phyloP scores from a whole-genome alignment of 1,140 invertebrate genomes.

The Dendroctonus valens region DNA sequence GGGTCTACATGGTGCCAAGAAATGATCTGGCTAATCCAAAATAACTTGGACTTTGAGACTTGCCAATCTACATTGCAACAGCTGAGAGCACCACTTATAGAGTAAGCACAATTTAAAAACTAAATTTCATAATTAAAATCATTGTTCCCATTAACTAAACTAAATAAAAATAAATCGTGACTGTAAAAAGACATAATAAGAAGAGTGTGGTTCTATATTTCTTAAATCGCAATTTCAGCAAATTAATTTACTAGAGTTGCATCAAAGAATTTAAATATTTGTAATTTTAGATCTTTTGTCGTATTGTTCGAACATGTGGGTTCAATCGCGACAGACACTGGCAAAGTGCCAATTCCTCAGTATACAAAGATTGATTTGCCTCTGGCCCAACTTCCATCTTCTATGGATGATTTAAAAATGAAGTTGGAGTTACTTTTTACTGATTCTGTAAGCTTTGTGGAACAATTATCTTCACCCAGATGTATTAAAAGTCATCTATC shows the following conservation, averaged over 20 bases:
- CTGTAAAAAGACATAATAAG: too few species aligned
- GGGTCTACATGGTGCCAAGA: conserved; percentile 89
- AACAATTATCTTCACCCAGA: conserved; percentile 65
- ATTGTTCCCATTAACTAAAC: too few species aligned
- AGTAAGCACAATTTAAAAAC: conserved; percentile 39
- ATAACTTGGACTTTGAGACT: conserved; percentile 73
- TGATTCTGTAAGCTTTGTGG: conserved; percentile 68
- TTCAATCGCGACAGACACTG: conserved; percentile 14
- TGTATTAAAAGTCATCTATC: conserved; percentile 82
- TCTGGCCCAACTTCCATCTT: not conserved
- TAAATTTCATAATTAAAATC: not conserved
- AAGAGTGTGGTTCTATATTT: too few species aligned
- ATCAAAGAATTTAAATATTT: not conserved
- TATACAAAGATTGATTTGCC: conserved; percentile 1
- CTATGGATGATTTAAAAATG: conserved; percentile 1
- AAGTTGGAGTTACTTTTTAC: conserved; percentile 37
- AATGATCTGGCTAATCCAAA: conserved; percentile 82
- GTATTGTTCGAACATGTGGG: conserved; percentile 35
- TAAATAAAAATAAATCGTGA: too few species aligned
- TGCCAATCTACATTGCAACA: conserved; percentile 66
- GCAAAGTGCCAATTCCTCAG: not conserved
- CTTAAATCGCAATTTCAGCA: too few species aligned
- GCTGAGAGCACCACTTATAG: conserved; percentile 48
- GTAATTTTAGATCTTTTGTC: conserved; percentile 34
- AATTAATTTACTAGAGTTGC: too few species aligned